phyloP scores from a whole-genome alignment of 92 coral and sea anemone genomes.

The Anthopleura xanthogrammica region DNA sequence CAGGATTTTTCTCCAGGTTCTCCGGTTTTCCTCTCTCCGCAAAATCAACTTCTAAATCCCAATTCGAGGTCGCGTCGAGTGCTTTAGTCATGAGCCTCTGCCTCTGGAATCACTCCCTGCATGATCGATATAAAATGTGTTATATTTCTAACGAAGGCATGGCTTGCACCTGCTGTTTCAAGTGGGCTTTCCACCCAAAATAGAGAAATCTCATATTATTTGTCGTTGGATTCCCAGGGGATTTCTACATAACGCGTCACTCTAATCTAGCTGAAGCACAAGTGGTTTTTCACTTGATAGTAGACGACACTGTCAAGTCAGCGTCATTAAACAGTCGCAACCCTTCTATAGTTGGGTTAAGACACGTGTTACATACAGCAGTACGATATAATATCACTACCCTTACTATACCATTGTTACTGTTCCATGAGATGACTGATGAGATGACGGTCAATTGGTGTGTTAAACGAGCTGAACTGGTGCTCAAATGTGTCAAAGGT shows the following conservation, averaged over 20 bases:
- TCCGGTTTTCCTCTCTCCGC: too few relatives aligned
- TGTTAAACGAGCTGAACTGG: constrained; percentile 88
- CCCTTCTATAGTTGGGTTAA: constrained; percentile 81
- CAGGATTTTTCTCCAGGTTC: too few relatives aligned
- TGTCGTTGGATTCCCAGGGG: constrained; percentile 47
- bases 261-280: constrained; percentile 94
- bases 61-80: too few relatives aligned
- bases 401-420: constrained; percentile 80
- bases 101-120: too few relatives aligned
- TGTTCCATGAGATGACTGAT: constrained; percentile 97
- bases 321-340: constrained; percentile 81
- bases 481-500: constrained; percentile 95
- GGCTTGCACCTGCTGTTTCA: too few relatives aligned
- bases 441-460: constrained; percentile 98
- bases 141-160: too few relatives aligned
- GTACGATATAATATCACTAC: constrained; percentile 89
- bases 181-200: background rate
- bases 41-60: too few relatives aligned
- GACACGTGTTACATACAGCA: constrained; percentile 90
- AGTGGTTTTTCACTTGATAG: constrained; percentile 89
- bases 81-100: too few relatives aligned
- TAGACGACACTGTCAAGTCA: constrained; percentile 85
- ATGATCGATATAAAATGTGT: too few relatives aligned
- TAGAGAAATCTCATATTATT: background rate
- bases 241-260: constrained; percentile 92